Conservation (phyloP, 2,888 invertebrate genomes). For the Drosophila paracracens region DNA sequence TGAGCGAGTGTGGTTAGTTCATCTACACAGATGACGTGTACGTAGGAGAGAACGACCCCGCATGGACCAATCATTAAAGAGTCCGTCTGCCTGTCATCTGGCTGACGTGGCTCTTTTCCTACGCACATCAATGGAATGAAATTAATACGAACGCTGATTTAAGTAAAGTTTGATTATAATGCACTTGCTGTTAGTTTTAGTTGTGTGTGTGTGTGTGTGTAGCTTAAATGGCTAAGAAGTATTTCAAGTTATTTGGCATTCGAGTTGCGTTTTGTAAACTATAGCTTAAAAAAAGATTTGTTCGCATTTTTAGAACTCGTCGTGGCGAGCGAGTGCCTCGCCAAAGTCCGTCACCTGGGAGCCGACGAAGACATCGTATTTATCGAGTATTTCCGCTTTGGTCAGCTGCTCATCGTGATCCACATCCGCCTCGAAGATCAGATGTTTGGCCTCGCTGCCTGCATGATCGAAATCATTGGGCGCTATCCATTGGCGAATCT, state of each 20-base stretch:
- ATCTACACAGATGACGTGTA: slow-evolving; percentile 61
- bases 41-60: slow-evolving; percentile 38
- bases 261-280: slow-evolving; percentile 31
- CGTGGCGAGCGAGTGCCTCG: slow-evolving; percentile 96
- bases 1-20: slow-evolving; percentile 7
- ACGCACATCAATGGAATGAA: slow-evolving; percentile 43
- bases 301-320: slow-evolving; percentile 92
- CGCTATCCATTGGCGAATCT: slow-evolving; percentile 97
- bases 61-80: slow-evolving; percentile 50
- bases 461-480: slow-evolving; percentile 99
- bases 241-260: slow-evolving; percentile 62
- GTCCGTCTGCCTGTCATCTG: not conserved
- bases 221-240: slow-evolving; percentile 37
- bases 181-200: slow-evolving; percentile 37
- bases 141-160: slow-evolving; percentile 2
- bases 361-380: slow-evolving; percentile 99
- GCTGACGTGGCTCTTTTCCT: slow-evolving; percentile 51
- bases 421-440: slow-evolving; percentile 96
- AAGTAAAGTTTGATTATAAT: slow-evolving; percentile 52
- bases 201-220: not conserved
- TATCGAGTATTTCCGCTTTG: slow-evolving; percentile 95
- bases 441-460: slow-evolving; percentile 97
- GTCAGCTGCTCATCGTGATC: slow-evolving; percentile 96
- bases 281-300: not conserved
- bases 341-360: slow-evolving; percentile 99